Base-by-base conservation (phyloP, 2,888 invertebrate species). In the Morpho helenor region DNA sequence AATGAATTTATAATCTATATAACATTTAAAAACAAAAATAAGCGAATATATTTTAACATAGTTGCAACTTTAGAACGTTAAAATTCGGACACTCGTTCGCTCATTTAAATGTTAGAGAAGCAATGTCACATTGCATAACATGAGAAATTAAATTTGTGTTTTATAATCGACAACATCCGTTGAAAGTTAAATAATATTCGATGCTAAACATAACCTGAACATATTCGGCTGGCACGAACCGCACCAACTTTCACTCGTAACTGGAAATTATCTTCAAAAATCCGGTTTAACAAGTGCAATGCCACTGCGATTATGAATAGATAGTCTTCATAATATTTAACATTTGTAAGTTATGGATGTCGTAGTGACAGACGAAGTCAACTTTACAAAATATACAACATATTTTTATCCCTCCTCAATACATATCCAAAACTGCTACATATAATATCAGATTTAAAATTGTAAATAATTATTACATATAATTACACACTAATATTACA, bases 161-260 rank as follows among this genome's bases (percentile, higher is more conserved):
- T 75, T 76, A 82, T 83, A 84, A 82, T 71, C 68, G 67, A 67
- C 73, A 75, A 81, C 75, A 79, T 74, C 75, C 73, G 65, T 68
- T 65, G 70, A 75, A 75, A 81, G 84, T 88, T 89, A 76, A 81
- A 84, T 87, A 84, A 88, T 78, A 73, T 73, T 62, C 68, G 64
- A 62, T 56, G 59, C 60, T 66, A 70, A 74, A 65, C 76, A 76
- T 79, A 80, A 80, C 62, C 66, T 65, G 77, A 77, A 68, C 67
- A 61, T 63, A 65, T 63, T 77, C 83, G 68, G 81, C 84, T 84
- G 82, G 64, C 67, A 70, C 75, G 76, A 82, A 79, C 76, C 79
- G 76, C 65, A 66, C 62, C 67, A 62, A 87, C 89, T 89, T 89
- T 89, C 89, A 86, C 89, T 83, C 65, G 69, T 79, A 78, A 77